Base-by-base conservation (phyloP, 1,140 invertebrate species). In the Bradysia coprophila region DNA sequence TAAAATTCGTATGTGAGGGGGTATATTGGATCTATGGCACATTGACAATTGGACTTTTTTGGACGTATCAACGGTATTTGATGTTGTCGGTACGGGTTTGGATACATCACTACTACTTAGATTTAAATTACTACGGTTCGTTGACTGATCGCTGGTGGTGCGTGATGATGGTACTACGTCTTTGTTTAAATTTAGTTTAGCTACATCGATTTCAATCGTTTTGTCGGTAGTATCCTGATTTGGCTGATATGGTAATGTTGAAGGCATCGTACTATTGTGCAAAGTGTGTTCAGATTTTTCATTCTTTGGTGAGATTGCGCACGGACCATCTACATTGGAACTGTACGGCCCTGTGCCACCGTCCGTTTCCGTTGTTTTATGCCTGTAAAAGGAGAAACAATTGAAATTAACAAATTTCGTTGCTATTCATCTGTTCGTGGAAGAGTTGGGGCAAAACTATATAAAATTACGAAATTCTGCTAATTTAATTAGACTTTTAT, bases 1-100 rank as follows among this genome's bases (percentile, higher is more conserved):
- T 24, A 51, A 28, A 33, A 46, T 44, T 41, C 45, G 43, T 8
- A 47, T 42, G 23, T 46, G 38, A 28, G 47, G 45, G 6, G 40
- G 31, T 21, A 21, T 15, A 15, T 8, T 21, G 15, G 11, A 20
- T 20, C 11, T 4, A 22, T 13, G 18, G 21, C 15, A 37, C n/a
- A 37, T n/a, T n/a, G n/a, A 15, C n/a, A 16, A 15, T 37, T 8
- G 34, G 34, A 19, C 6, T 10, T n/a, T 15, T n/a, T 15, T 37
- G 34, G 34, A 10, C 8, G 34, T 8, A 19, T n/a, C 18, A 19
- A 19, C 18, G 15, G 9, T 37, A 37, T 15, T 15, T n/a, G n/a
- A 6, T 15, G 18, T 10, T 8, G 6, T 15, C 8, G 6, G 34
- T 37, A 10, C 8, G n/a, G n/a, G n/a, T n/a, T 37, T 37, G 18